A percentile compares a stretch with the other conserved stretches of the same genome.
These are phyloP conservation scores for Caerostris extrusa DNA, from an alignment of 1,140 invertebrate genomes.

Conservation along the genomic window DNA sequence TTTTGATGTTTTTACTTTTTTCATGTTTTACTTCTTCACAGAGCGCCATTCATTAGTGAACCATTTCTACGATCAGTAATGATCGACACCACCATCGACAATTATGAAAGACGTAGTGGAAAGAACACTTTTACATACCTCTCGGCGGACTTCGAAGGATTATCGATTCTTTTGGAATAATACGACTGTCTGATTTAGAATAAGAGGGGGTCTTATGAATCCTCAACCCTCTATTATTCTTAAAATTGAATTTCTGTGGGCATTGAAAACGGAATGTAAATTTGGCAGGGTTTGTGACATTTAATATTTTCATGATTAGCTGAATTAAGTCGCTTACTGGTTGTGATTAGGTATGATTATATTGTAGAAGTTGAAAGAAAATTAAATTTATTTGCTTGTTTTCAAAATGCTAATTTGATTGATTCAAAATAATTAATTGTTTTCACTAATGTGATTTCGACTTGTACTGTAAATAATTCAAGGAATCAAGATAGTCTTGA, in stretches of 20 bases:
- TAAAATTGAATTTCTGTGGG: background rate
- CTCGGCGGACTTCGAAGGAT: background rate
- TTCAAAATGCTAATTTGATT: too few relatives aligned
- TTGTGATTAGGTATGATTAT: too few relatives aligned
- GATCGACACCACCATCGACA: conserved; percentile 30
- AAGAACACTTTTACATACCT: background rate
- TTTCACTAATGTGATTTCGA: too few relatives aligned
- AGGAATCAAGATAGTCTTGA: too few relatives aligned
- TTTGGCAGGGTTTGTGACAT: background rate
- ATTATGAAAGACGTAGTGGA: background rate
- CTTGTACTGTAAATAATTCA: too few relatives aligned
- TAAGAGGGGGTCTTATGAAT: background rate
- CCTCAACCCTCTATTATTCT: background rate
- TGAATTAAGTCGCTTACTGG: background rate
- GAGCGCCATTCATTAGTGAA: conserved; percentile 14
- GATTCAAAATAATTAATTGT: too few relatives aligned
- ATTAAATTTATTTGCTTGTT: too few relatives aligned
- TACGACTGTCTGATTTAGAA: background rate
- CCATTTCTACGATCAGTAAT: conserved; percentile 42
- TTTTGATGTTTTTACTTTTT: conserved; percentile 44
- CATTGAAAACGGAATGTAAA: background rate
- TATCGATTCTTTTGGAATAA: background rate
- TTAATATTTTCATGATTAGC: background rate
- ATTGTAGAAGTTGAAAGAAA: too few relatives aligned
- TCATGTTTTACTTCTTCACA: conserved; percentile 12